phyloP scores from a whole-genome alignment of 2,113 vertebrate species.

The Petrocephalus microphthalmus region DNA sequence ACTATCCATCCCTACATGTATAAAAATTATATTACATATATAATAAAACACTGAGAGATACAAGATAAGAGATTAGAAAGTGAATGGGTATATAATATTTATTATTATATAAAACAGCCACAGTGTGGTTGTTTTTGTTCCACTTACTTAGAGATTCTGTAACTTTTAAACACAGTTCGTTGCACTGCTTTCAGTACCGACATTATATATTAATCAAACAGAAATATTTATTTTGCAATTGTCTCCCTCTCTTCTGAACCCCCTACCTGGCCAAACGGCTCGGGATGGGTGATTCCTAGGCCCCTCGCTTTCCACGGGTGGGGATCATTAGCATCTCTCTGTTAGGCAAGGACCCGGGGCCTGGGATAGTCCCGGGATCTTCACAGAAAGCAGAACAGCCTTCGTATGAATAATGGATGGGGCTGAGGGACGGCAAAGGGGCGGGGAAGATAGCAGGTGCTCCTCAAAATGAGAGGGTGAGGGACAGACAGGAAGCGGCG shows the following conservation, averaged over 20 bases:
- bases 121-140: neutral
- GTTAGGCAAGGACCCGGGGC: neutral
- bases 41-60: neutral
- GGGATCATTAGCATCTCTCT: neutral
- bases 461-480: neutral
- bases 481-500: neutral
- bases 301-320: neutral
- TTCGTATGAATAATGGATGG: conserved; percentile 14
- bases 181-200: neutral
- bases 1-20: neutral
- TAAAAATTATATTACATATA: neutral
- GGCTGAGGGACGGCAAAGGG: neutral
- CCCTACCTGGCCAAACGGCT: neutral
- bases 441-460: neutral
- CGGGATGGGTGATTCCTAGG: neutral
- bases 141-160: neutral
- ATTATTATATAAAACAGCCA: neutral
- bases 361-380: neutral
- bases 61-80: neutral
- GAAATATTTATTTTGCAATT: neutral
- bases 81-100: neutral
- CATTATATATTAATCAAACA: neutral
- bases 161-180: neutral
- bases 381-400: neutral
- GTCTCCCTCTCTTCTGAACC: neutral